Conservation (phyloP, 2,797 vertebrate species). For the Ambastaia sidthimunki region DNA sequence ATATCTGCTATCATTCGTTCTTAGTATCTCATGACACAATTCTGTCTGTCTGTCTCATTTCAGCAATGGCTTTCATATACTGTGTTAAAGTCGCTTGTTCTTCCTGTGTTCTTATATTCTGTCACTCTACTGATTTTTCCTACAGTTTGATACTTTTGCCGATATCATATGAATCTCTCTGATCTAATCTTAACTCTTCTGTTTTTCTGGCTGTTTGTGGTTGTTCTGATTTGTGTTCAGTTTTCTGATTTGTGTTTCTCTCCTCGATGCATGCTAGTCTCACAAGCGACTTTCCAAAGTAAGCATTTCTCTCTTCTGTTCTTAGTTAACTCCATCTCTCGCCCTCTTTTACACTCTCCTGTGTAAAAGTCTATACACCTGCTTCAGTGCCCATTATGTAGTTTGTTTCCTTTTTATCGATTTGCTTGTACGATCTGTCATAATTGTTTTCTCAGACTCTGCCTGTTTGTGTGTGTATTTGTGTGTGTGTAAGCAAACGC, state of each 20-base stretch:
- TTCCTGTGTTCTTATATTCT: conserved; percentile 38
- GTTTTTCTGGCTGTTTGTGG: conserved; percentile 64
- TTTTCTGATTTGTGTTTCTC: conserved; percentile 87
- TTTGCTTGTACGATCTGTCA: background rate
- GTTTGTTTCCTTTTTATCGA: background rate
- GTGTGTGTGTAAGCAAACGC: conserved; percentile 14
- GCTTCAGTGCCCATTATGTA: background rate
- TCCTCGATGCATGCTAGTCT: conserved; percentile 93
- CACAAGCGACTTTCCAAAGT: conserved; percentile 99
- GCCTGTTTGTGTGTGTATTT: conserved; percentile 22
- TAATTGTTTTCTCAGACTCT: conserved; percentile 12
- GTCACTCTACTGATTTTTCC: conserved; percentile 46
- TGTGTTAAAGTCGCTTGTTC: conserved; percentile 5
- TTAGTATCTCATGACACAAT: background rate
- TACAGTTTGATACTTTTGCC: conserved; percentile 63
- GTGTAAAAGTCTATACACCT: background rate
- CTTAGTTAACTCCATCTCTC: conserved; percentile 57
- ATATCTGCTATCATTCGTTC: background rate
- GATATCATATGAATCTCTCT: conserved; percentile 67
- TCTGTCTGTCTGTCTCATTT: conserved; percentile 8
- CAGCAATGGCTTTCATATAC: background rate
- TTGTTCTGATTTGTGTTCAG: conserved; percentile 66
- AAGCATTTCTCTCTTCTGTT: conserved; percentile 88
- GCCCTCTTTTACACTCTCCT: conserved; percentile 58
- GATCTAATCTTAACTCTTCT: conserved; percentile 73